Conservation (phyloP, 2,113 vertebrate species). For the Fregata magnificens region DNA sequence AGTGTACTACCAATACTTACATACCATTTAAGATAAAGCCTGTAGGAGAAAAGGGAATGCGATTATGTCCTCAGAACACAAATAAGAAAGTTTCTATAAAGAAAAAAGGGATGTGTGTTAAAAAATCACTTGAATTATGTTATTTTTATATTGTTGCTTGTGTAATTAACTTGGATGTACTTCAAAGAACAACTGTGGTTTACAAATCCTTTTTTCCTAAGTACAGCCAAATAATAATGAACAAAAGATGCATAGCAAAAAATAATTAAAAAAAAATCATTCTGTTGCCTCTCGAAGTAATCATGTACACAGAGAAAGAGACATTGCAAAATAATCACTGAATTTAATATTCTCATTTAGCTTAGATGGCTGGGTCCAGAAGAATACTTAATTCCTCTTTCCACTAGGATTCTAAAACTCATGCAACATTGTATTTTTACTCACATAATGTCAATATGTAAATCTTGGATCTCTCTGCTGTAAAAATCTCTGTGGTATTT, state of each 20-base stretch:
- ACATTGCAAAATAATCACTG: not conserved
- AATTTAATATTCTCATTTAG: not conserved
- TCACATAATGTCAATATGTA: not conserved
- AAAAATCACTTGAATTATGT: not conserved
- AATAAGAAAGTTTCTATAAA: not conserved
- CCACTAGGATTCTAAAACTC: not conserved
- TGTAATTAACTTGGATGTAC: constrained; percentile 54
- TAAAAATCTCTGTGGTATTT: not conserved
- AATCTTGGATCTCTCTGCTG: not conserved
- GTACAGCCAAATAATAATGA: constrained; percentile 43
- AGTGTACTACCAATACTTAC: not conserved
- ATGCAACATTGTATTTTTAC: not conserved
- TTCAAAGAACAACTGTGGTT: constrained; percentile 40
- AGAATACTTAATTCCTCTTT: not conserved
- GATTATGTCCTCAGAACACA: not conserved
- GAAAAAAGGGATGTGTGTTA: not conserved
- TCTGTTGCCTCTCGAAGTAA: constrained; percentile 20
- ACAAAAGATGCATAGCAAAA: not conserved
- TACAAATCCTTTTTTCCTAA: constrained; percentile 24
- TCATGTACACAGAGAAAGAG: not conserved
- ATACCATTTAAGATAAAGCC: not conserved
- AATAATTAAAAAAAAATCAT: not conserved
- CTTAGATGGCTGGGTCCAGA: not conserved
- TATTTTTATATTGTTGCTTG: not conserved
- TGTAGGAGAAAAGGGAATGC: not conserved